Percentiles rank a stretch among this genome's conserved stretches.
These are phyloP conservation scores for Acanthopleura granulata DNA, from an alignment of 2,888 invertebrate genomes.

Conservation along the genomic window DNA sequence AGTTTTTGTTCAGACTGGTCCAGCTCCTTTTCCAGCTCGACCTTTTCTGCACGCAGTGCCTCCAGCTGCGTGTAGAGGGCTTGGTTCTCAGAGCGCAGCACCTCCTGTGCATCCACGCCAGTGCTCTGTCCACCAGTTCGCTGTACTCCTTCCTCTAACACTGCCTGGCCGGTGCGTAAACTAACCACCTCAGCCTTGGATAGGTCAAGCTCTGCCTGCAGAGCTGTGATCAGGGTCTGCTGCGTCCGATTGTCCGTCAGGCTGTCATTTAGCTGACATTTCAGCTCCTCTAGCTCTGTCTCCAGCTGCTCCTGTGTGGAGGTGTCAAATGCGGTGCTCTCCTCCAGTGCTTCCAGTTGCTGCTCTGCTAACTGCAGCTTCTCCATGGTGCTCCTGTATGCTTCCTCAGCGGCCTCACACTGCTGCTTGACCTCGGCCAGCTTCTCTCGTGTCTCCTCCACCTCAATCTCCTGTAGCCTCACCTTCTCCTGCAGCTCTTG, in stretches of 20 bases:
- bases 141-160: constrained; percentile 24
- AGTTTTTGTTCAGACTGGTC: constrained; percentile 19
- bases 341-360: not conserved
- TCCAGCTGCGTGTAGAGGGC: constrained; percentile 30
- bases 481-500: constrained; percentile 50
- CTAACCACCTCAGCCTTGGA: constrained; percentile 26
- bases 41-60: constrained; percentile 26
- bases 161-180: constrained; percentile 20
- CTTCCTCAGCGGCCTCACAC: not conserved
- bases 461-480: constrained; percentile 34
- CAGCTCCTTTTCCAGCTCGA: constrained; percentile 25
- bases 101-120: constrained; percentile 18
- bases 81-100: constrained; percentile 17
- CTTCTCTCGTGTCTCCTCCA: constrained; percentile 39
- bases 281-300: not conserved
- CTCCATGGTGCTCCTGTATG: constrained; percentile 30
- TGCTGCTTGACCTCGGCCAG: constrained; percentile 34
- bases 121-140: constrained; percentile 29
- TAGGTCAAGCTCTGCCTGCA: constrained; percentile 24
- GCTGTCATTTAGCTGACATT: not conserved
- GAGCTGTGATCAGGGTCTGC: not conserved
- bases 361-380: constrained; percentile 27
- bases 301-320: constrained; percentile 2
- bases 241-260: not conserved
- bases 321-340: not conserved